Conservation (phyloP, 1,140 invertebrate genomes). For the Microvelia longipes region DNA sequence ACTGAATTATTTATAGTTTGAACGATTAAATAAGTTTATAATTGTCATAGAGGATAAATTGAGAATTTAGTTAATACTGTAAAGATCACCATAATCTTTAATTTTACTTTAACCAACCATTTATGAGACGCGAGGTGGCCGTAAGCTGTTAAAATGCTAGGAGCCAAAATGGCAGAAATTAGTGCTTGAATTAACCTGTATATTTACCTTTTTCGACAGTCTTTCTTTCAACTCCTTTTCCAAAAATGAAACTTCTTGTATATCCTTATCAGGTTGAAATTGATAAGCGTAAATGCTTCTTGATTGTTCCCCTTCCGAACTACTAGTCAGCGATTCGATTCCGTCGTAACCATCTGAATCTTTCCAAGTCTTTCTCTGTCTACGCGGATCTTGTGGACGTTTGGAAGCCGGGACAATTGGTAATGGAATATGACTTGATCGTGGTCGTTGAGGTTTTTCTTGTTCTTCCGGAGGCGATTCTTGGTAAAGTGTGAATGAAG, state of each 20-base stretch:
- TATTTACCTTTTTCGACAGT: conserved; percentile 11
- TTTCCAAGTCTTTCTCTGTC: conserved; percentile 5
- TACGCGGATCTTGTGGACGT: conserved; percentile 15
- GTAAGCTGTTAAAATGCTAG: no score
- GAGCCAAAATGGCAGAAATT: no score
- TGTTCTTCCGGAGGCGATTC: neutral
- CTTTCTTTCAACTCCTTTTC: conserved; percentile 8
- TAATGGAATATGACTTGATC: conserved; percentile 22
- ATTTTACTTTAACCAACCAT: no score
- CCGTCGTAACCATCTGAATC: conserved; percentile 18
- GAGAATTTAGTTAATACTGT: no score
- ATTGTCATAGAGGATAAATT: no score
- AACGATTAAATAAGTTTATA: no score
- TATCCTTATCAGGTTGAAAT: conserved; percentile 1
- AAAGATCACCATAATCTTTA: no score
- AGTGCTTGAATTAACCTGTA: neutral
- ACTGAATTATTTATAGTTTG: no score
- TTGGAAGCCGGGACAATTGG: conserved; percentile 20
- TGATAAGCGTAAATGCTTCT: neutral
- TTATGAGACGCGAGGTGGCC: no score
- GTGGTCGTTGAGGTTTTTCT: conserved; percentile 8
- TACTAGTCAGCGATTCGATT: conserved; percentile 23
- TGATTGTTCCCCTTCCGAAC: conserved; percentile 20
- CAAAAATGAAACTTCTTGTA: conserved; percentile 8
- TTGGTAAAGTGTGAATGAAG: neutral